Conservation (phyloP, 2,113 vertebrate genomes). For the Eudyptes chrysolophus region DNA sequence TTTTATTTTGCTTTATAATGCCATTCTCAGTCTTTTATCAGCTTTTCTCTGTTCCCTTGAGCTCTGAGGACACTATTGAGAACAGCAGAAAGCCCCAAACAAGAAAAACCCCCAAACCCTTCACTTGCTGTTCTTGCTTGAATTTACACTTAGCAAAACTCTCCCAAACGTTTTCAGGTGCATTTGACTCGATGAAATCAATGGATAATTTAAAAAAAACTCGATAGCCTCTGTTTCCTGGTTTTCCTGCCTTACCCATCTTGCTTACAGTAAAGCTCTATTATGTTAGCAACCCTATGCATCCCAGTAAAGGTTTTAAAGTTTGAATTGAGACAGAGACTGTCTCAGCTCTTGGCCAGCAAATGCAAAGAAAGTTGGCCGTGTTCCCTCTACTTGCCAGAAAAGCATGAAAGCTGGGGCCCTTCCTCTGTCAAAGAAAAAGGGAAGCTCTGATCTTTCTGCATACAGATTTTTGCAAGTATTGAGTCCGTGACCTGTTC, state of each 20-base stretch:
- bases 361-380: conserved; percentile 36
- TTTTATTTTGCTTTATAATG: not conserved
- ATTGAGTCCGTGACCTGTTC: not conserved
- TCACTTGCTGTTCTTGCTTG: not conserved
- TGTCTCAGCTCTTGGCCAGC: conserved; percentile 36
- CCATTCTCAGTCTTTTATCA: not conserved
- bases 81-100: not conserved
- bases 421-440: not conserved
- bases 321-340: conserved; percentile 24
- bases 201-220: not conserved
- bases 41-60: not conserved
- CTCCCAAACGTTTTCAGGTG: not conserved
- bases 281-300: not conserved
- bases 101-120: not conserved
- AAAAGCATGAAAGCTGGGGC: conserved; percentile 30
- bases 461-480: not conserved
- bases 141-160: not conserved
- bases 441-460: conserved; percentile 12
- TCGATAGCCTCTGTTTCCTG: not conserved
- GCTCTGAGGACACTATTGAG: not conserved
- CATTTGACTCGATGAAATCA: not conserved
- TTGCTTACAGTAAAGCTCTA: not conserved
- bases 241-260: not conserved
- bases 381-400: conserved; percentile 42
- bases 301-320: conserved; percentile 31